A percentile compares a stretch with the other conserved stretches of the same genome.
Conservation (phyloP, 1,140 invertebrate species). For the Brachionus angularis region DNA sequence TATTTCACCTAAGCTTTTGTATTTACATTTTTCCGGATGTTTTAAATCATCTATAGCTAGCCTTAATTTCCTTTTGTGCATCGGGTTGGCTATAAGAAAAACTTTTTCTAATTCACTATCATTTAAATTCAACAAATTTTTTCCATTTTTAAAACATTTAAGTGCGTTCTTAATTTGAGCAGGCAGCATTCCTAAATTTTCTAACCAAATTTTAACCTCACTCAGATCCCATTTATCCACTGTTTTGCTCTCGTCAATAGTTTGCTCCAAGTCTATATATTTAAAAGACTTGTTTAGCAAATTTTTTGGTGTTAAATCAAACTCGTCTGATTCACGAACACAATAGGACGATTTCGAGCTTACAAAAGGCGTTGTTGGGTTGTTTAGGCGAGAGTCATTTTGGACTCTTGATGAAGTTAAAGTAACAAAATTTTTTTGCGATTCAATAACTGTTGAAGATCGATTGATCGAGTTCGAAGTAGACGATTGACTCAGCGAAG, state of each 20-base stretch:
- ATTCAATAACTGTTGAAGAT: slow-evolving; percentile 4
- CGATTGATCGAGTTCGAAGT: background rate
- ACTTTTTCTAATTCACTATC: slow-evolving; percentile 30
- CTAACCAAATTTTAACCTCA: slow-evolving; percentile 20
- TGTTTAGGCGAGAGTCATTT: slow-evolving; percentile 18
- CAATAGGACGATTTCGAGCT: slow-evolving; percentile 20
- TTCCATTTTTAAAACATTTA: slow-evolving; percentile 13
- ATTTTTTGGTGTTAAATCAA: background rate
- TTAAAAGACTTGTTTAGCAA: slow-evolving; percentile 25
- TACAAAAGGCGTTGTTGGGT: background rate
- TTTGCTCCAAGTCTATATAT: background rate
- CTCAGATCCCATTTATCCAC: background rate
- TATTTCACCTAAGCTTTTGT: slow-evolving; percentile 9
- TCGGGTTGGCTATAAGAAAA: slow-evolving; percentile 22
- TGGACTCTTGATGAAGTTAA: background rate
- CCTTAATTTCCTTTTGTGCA: slow-evolving; percentile 27
- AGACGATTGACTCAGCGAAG: no score
- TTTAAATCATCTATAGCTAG: slow-evolving; percentile 24
- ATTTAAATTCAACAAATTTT: slow-evolving; percentile 9
- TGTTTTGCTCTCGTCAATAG: background rate
- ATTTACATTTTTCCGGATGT: slow-evolving; percentile 40
- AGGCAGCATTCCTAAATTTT: slow-evolving; percentile 11
- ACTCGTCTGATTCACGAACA: slow-evolving; percentile 3
- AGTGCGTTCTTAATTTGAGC: slow-evolving; percentile 16
- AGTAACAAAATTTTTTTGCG: background rate